Conservation (phyloP, 2,113 vertebrate species). For the Centropus bengalensis region DNA sequence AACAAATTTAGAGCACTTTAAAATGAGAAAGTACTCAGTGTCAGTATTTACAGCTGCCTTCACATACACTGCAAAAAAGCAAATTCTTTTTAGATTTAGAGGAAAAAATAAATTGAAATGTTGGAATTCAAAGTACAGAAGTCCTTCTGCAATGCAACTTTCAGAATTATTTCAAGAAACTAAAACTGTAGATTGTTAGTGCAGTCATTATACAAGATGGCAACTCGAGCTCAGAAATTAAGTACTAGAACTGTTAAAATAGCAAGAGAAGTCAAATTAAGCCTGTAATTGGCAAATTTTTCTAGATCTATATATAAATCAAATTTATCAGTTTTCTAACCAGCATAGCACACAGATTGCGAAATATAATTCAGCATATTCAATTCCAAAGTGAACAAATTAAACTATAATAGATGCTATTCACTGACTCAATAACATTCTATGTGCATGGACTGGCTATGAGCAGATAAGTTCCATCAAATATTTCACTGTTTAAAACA, state of each 20-base stretch:
- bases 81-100: background rate
- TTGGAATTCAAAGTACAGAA: background rate
- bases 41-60: slow-evolving; percentile 7
- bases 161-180: slow-evolving; percentile 29
- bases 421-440: background rate
- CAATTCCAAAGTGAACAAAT: background rate
- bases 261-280: background rate
- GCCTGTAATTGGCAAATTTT: background rate
- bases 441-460: background rate
- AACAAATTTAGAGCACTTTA: slow-evolving; percentile 20
- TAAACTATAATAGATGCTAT: background rate
- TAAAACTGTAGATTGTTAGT: background rate
- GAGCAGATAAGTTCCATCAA: background rate
- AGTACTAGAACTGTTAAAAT: slow-evolving; percentile 3
- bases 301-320: background rate
- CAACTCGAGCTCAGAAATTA: background rate
- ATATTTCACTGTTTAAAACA: background rate
- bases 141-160: background rate
- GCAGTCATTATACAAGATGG: background rate
- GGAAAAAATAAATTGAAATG: background rate
- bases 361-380: background rate
- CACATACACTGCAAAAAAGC: background rate
- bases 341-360: background rate
- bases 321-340: background rate
- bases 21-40: background rate